Conservation (phyloP, 2,888 invertebrate species). For the Ophioninae sp. region DNA sequence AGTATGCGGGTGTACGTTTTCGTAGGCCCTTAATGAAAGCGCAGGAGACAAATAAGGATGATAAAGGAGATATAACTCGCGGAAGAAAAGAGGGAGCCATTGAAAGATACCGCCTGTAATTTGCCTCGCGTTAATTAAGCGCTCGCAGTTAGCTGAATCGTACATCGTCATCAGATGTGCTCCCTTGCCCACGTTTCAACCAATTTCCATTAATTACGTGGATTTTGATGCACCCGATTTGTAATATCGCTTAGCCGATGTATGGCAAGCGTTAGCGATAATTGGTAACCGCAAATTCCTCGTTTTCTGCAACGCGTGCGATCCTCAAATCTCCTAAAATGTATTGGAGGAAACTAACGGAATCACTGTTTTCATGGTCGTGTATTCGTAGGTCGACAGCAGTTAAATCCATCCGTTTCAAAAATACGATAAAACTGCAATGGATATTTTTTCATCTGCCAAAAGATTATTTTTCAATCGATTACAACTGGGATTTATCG, state of each 20-base stretch:
- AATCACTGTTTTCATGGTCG: not conserved
- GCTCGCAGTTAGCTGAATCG: not conserved
- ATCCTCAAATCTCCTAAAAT: not conserved
- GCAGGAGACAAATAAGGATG: not conserved
- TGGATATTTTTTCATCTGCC: not conserved
- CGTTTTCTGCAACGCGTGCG: not conserved
- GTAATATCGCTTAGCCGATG: constrained; percentile 35
- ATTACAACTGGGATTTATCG: not conserved
- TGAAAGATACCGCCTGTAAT: constrained; percentile 24
- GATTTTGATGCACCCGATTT: constrained; percentile 35
- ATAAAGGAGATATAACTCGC: not conserved
- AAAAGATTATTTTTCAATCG: not conserved
- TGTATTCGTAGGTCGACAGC: too few relatives aligned
- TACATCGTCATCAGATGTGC: not conserved
- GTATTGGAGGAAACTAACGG: not conserved
- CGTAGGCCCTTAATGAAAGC: not conserved
- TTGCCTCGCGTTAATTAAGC: constrained; percentile 41
- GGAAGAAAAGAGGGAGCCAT: not conserved
- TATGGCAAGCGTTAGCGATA: constrained; percentile 25
- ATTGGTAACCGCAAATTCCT: constrained; percentile 44
- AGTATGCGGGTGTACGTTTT: constrained; percentile 11
- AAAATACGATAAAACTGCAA: not conserved
- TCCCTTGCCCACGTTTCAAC: constrained; percentile 11
- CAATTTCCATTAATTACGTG: constrained; percentile 46
- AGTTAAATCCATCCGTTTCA: not conserved